Evolutionary conservation across 1,140 invertebrate genomes (phyloP).

Genomic region (Tyrophagus putrescentiae): DNA sequence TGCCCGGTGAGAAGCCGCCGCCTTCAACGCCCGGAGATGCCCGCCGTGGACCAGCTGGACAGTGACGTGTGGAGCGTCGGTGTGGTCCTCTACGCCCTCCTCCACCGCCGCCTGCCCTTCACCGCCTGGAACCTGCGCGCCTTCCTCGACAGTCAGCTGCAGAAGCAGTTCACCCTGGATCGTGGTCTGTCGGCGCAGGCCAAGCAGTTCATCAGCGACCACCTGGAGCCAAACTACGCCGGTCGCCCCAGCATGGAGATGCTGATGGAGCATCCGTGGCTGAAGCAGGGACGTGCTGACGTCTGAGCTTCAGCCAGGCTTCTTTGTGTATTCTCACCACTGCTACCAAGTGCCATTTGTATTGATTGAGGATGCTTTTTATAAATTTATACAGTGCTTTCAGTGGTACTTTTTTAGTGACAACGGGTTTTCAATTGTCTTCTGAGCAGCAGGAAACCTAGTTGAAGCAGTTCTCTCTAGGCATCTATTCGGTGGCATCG

Average conservation of each 20-base stretch:
- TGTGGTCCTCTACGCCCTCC: slow-evolving; percentile 28
- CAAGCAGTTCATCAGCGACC: slow-evolving; percentile 17
- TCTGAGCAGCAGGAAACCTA: neutral
- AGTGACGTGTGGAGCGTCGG: slow-evolving; percentile 50
- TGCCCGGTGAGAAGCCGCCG: too few species aligned
- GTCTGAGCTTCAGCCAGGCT: neutral
- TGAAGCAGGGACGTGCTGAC: neutral
- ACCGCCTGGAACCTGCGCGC: slow-evolving; percentile 35
- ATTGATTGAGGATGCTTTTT: neutral
- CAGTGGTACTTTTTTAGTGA: too few species aligned
- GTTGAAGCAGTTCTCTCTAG: too few species aligned
- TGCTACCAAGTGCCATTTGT: neutral
- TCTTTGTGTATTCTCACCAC: neutral
- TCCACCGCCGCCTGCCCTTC: slow-evolving; percentile 32
- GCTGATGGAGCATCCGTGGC: slow-evolving; percentile 18
- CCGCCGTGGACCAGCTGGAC: slow-evolving; percentile 44
- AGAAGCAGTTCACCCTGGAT: neutral
- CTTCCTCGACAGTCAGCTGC: slow-evolving; percentile 33
- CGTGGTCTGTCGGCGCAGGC: neutral
- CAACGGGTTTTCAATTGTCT: neutral
- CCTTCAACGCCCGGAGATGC: too few species aligned
- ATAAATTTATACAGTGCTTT: too few species aligned
- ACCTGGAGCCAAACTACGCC: slow-evolving; percentile 1
- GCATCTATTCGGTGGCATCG: slow-evolving; percentile 53
- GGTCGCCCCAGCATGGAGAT: slow-evolving; percentile 1